Percentiles rank a stretch among this genome's conserved stretches.
phyloP scores from a whole-genome alignment of 2,888 invertebrate genomes.

The Diaprepes abbreviatus region DNA sequence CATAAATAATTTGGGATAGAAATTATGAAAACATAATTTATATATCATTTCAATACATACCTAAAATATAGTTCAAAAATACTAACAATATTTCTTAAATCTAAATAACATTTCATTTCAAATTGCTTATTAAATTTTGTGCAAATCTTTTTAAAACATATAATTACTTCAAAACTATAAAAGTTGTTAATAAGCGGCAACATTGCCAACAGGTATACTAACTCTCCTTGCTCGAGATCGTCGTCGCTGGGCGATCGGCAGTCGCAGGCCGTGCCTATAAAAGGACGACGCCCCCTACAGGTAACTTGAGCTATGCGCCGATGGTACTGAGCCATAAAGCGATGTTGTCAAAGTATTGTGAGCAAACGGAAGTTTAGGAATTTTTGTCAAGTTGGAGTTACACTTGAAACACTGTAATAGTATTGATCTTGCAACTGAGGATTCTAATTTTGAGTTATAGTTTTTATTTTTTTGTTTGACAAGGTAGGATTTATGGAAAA shows the following conservation, averaged over 20 bases:
- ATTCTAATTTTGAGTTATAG: conserved; percentile 2
- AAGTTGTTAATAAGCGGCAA: conserved; percentile 13
- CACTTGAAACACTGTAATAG: too few relatives aligned
- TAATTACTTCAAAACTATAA: too few relatives aligned
- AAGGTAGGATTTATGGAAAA: neutral
- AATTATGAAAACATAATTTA: too few relatives aligned
- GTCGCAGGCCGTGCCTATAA: conserved; percentile 64
- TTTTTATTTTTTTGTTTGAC: neutral
- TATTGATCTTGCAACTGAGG: neutral
- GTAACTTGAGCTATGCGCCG: conserved; percentile 66
- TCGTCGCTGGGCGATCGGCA: conserved; percentile 33
- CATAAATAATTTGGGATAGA: too few relatives aligned
- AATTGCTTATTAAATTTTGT: too few relatives aligned
- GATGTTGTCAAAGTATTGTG: conserved; percentile 45
- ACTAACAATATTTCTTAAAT: too few relatives aligned
- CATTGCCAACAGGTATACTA: conserved; percentile 38
- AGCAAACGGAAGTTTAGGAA: neutral
- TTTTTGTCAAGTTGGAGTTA: too few relatives aligned
- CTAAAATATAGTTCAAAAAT: too few relatives aligned
- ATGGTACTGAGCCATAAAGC: conserved; percentile 39
- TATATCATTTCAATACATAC: too few relatives aligned
- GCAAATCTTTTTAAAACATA: too few relatives aligned
- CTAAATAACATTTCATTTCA: too few relatives aligned
- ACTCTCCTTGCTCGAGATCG: conserved; percentile 24
- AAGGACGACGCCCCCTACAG: conserved; percentile 68